phyloP scores from a whole-genome alignment of 2,888 invertebrate species.

The Caenorhabditis sp. region DNA sequence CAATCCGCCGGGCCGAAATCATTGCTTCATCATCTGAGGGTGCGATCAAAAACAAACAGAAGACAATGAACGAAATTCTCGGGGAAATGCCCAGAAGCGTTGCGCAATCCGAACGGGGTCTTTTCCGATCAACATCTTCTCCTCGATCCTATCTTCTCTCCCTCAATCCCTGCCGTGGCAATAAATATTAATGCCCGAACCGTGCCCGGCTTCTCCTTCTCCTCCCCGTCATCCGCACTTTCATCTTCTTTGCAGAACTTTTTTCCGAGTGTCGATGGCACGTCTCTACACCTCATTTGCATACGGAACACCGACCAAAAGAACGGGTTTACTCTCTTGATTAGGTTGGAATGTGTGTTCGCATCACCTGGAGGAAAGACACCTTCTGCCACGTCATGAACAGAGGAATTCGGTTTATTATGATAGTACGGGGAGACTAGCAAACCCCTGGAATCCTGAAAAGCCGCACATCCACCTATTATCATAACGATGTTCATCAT shows the following conservation, averaged over 20 bases:
- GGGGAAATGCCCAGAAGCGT: slow-evolving; percentile 44
- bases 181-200: slow-evolving; percentile 65
- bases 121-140: slow-evolving; percentile 38
- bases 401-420: slow-evolving; percentile 46
- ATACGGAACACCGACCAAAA: slow-evolving; percentile 44
- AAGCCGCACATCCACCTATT: slow-evolving; percentile 58
- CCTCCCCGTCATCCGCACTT: slow-evolving; percentile 14
- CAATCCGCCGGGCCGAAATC: slow-evolving; percentile 3
- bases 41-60: slow-evolving; percentile 55
- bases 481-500: slow-evolving; percentile 64
- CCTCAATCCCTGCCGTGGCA: slow-evolving; percentile 43
- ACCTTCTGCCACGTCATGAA: slow-evolving; percentile 55
- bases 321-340: slow-evolving; percentile 58
- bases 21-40: slow-evolving; percentile 13
- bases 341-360: slow-evolving; percentile 47
- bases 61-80: slow-evolving; percentile 53
- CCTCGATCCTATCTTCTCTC: slow-evolving; percentile 22
- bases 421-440: slow-evolving; percentile 33
- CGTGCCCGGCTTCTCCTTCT: slow-evolving; percentile 32
- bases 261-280: slow-evolving; percentile 44
- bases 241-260: slow-evolving; percentile 43
- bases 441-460: neutral
- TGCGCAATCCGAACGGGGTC: slow-evolving; percentile 59
- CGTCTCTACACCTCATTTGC: slow-evolving; percentile 62
- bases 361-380: slow-evolving; percentile 28